Evolutionary conservation across 2,113 vertebrate genomes (phyloP).

Genomic region (Uropsilus gracilis): DNA sequence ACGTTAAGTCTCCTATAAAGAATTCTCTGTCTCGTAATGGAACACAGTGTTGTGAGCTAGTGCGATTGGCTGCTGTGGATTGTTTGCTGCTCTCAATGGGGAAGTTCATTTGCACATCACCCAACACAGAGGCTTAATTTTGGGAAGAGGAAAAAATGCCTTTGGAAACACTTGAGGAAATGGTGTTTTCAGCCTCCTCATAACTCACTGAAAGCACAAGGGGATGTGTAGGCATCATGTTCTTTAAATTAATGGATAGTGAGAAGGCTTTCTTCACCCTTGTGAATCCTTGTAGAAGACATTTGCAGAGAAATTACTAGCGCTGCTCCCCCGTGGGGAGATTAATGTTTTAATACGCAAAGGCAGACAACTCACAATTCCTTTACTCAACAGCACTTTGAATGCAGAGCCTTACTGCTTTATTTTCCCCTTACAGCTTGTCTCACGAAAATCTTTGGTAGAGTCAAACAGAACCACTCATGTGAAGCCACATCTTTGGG

Average conservation of each 20-base stretch:
- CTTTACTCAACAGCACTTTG: conserved; percentile 29
- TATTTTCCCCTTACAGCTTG: neutral
- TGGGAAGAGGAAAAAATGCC: neutral
- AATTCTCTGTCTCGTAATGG: neutral
- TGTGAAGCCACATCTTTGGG: neutral
- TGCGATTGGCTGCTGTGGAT: neutral
- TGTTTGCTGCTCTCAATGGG: neutral
- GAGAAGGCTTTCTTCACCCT: conserved; percentile 60
- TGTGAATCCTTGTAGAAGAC: conserved; percentile 68
- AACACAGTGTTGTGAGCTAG: neutral
- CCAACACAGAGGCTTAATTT: conserved; percentile 24
- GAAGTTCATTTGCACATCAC: neutral
- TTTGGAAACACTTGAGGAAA: conserved; percentile 32
- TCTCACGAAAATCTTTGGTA: neutral
- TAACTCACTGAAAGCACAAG: conserved; percentile 51
- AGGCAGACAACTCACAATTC: conserved; percentile 62
- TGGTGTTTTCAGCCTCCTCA: conserved; percentile 29
- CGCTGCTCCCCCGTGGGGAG: conserved; percentile 53
- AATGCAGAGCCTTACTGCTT: neutral
- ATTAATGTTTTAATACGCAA: conserved; percentile 77
- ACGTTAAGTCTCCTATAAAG: conserved; percentile 6
- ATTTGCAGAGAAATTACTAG: conserved; percentile 65
- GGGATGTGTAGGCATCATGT: conserved; percentile 17
- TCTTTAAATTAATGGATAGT: conserved; percentile 64
- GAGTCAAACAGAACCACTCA: neutral